Percentiles rank a stretch among this genome's conserved stretches.
Evolutionary conservation across 2,113 vertebrate genomes (phyloP).

Genomic region (Numida meleagris): DNA sequence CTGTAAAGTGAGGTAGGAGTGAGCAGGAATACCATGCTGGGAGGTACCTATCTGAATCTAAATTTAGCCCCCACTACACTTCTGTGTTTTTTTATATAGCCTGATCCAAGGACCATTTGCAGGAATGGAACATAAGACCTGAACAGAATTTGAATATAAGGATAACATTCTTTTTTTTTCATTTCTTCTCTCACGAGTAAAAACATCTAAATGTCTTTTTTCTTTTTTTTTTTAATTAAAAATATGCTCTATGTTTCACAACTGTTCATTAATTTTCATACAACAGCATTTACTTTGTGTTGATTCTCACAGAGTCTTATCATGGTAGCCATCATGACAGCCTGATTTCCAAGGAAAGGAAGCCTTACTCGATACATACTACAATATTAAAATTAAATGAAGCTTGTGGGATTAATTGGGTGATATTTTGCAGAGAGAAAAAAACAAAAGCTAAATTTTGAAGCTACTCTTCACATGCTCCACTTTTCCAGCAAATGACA

Average conservation of each 20-base stretch:
- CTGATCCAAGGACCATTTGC: not conserved
- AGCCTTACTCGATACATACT: not conserved
- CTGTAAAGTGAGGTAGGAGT: not conserved
- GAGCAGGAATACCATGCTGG: not conserved
- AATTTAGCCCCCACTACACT: not conserved
- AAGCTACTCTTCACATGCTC: not conserved
- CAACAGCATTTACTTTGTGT: conserved; percentile 14
- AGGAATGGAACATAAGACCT: not conserved
- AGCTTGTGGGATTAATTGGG: conserved; percentile 23
- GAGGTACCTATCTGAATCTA: not conserved
- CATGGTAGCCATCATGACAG: not conserved
- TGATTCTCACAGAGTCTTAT: conserved; percentile 13
- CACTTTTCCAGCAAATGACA: not conserved
- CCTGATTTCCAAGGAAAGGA: conserved; percentile 23
- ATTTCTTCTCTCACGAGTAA: not conserved
- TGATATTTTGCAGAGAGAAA: not conserved
- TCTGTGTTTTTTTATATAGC: not conserved
- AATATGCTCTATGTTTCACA: not conserved
- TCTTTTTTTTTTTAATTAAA: not conserved
- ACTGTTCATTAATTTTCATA: conserved; percentile 20
- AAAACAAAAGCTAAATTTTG: not conserved
- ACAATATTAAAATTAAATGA: conserved; percentile 33
- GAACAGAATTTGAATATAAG: not conserved
- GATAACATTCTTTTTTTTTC: not conserved
- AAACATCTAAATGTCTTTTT: not conserved